Evolutionary conservation across 2,888 invertebrate genomes (phyloP).

Genomic region (Hirtodrosophila trivittata): DNA sequence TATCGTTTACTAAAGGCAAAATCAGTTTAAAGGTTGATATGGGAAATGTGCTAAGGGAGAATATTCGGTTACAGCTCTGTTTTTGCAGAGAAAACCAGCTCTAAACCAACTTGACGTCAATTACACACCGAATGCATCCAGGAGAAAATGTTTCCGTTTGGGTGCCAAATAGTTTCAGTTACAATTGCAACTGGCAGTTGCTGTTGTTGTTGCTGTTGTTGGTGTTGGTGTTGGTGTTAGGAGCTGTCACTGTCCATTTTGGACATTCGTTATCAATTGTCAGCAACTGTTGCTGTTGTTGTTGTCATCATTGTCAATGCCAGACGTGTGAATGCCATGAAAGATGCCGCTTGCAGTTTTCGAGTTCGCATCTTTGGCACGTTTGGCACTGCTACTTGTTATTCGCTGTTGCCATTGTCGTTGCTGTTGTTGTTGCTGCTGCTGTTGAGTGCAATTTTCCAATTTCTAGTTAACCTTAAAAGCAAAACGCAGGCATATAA

Average conservation of each 20-base stretch:
- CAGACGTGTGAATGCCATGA: conserved; percentile 47
- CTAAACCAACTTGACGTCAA: conserved; percentile 38
- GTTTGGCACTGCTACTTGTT: conserved; percentile 42
- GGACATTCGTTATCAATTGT: conserved; percentile 62
- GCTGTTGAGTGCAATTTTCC: conserved; percentile 67
- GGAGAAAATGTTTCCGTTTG: conserved; percentile 16
- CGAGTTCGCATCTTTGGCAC: conserved; percentile 61
- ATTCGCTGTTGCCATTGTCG: neutral
- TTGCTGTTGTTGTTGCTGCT: conserved; percentile 1
- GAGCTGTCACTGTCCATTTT: conserved; percentile 48
- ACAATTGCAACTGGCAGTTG: conserved; percentile 35
- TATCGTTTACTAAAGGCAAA: no score
- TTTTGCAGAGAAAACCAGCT: conserved; percentile 8
- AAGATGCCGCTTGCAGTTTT: conserved; percentile 37
- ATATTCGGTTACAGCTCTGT: no score
- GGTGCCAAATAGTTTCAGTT: conserved; percentile 27
- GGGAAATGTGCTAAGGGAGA: no score
- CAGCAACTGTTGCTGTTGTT: conserved; percentile 38
- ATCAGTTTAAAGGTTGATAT: no score
- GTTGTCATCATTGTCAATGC: conserved; percentile 37
- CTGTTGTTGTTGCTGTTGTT: conserved; percentile 18
- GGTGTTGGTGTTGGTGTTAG: conserved; percentile 15
- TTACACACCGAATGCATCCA: conserved; percentile 20
- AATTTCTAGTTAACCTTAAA: conserved; percentile 70
- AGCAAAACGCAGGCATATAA: conserved; percentile 55